Percentiles rank a stretch among this genome's conserved stretches.
Evolutionary conservation across 2,113 vertebrate species (phyloP).

Genomic region (Sorex araneus): DNA sequence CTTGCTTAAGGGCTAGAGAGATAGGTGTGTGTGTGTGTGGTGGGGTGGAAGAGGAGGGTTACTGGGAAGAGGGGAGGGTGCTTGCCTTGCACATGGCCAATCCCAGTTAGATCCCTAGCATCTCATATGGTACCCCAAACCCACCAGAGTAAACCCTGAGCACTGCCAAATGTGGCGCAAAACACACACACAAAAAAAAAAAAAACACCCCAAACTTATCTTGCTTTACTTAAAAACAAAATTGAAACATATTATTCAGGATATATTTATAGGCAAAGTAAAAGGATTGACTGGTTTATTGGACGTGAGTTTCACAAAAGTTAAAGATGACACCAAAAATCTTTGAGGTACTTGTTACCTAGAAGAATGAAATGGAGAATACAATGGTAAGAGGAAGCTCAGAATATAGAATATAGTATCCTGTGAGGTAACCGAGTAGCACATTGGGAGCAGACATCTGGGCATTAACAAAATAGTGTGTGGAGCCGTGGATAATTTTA

Average conservation of each 20-base stretch:
- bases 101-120: too few relatives aligned
- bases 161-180: too few relatives aligned
- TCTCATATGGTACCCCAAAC: too few relatives aligned
- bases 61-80: too few relatives aligned
- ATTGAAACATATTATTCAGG: neutral
- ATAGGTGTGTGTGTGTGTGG: too few relatives aligned
- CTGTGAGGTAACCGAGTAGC: neutral
- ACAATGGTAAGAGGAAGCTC: neutral
- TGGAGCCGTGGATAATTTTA: neutral
- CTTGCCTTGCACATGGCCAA: too few relatives aligned
- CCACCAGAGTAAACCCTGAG: too few relatives aligned
- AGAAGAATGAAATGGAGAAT: neutral
- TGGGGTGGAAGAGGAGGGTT: too few relatives aligned
- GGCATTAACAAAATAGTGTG: neutral
- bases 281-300: neutral
- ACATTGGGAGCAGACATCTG: neutral
- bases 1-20: too few relatives aligned
- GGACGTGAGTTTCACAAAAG: neutral
- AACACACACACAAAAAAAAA: too few relatives aligned
- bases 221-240: too few relatives aligned
- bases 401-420: neutral
- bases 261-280: slow-evolving; percentile 40
- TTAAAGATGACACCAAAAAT: neutral
- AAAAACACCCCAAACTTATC: too few relatives aligned
- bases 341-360: neutral